These are phyloP conservation scores for Plemyria rubiginata DNA, from an alignment of 2,888 invertebrate genomes.

Conservation along the genomic window DNA sequence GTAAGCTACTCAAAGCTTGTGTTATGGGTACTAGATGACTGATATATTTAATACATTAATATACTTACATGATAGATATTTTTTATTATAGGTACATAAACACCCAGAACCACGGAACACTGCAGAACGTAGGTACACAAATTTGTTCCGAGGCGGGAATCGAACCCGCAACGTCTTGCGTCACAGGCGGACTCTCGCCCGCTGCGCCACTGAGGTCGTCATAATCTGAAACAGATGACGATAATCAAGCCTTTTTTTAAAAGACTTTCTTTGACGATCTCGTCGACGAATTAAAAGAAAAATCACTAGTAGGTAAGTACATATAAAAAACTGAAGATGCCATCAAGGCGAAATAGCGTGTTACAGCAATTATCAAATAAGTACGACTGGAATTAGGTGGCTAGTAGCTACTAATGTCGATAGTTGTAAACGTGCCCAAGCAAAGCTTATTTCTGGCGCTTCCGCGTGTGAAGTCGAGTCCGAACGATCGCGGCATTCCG, in stretches of 20 bases:
- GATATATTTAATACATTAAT: too few species aligned
- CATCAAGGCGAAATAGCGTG: slow-evolving; percentile 9
- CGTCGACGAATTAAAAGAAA: background rate
- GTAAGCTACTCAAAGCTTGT: too few species aligned
- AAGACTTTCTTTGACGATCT: background rate
- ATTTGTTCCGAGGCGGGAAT: too few species aligned
- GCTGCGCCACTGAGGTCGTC: too few species aligned
- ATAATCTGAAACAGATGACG: too few species aligned
- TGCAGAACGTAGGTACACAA: too few species aligned
- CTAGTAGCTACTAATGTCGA: slow-evolving; percentile 41
- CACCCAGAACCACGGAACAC: too few species aligned
- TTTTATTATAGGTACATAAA: too few species aligned
- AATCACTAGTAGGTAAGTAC: background rate
- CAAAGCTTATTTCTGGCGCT: slow-evolving; percentile 80
- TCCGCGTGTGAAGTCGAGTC: slow-evolving; percentile 75
- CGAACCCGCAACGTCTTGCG: too few species aligned
- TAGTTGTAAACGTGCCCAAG: slow-evolving; percentile 57
- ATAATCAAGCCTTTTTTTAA: background rate
- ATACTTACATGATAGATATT: too few species aligned
- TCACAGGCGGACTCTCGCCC: too few species aligned
- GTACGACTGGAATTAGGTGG: slow-evolving; percentile 30
- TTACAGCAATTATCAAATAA: slow-evolving; percentile 19
- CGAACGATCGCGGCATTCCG: slow-evolving; percentile 67
- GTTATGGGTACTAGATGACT: too few species aligned
- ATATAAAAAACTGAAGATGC: background rate